Evolutionary conservation across 2,888 invertebrate genomes (phyloP).

Genomic region (Diaprepes abbreviatus): DNA sequence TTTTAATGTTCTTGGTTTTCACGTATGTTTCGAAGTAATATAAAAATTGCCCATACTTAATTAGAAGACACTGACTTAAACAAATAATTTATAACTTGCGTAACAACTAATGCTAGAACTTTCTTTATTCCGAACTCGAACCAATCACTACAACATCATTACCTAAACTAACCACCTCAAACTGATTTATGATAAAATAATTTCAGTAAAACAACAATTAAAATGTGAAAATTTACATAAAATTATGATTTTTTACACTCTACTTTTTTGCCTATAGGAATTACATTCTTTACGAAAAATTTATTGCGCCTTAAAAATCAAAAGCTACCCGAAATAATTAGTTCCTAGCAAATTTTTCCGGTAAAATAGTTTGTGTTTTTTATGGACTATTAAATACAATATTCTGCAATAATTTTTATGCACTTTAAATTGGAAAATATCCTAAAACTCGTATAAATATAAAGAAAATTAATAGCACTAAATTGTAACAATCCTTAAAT

Average conservation of each 20-base stretch:
- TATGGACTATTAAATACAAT: too few species aligned
- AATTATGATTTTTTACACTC: conserved; percentile 8
- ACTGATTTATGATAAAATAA: conserved; percentile 7
- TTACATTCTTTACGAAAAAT: neutral
- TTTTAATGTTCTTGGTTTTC: too few species aligned
- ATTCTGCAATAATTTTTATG: too few species aligned
- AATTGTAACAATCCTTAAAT: too few species aligned
- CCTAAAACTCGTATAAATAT: too few species aligned
- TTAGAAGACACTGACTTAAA: too few species aligned
- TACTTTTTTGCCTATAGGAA: conserved; percentile 7
- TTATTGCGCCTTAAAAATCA: neutral
- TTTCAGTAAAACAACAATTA: conserved; percentile 5
- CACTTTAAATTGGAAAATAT: too few species aligned
- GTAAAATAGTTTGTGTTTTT: neutral
- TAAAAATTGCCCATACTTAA: too few species aligned
- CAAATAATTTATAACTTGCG: neutral
- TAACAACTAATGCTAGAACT: neutral
- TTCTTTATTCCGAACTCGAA: neutral
- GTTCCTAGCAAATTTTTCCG: conserved; percentile 6
- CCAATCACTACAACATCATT: neutral
- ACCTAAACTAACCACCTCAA: neutral
- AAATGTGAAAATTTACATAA: conserved; percentile 2
- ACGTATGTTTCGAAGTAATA: too few species aligned
- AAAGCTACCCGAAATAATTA: conserved; percentile 7
- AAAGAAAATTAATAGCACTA: too few species aligned